phyloP scores from a whole-genome alignment of 2,797 vertebrate genomes.

The Catamblyrhynchus diadema region DNA sequence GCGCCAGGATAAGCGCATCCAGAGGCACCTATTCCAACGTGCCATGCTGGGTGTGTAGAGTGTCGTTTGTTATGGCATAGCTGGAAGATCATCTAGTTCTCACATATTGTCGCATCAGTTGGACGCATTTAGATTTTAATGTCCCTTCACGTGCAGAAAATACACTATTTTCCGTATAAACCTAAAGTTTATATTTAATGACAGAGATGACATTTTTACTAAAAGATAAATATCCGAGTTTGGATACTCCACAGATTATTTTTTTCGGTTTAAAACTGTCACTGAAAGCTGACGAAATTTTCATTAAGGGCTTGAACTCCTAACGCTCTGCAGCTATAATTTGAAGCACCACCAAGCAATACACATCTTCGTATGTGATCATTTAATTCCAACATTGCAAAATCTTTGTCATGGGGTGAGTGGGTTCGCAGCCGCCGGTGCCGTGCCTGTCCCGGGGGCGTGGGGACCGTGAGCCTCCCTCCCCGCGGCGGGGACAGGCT shows the following conservation, averaged over 20 bases:
- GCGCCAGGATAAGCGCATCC: accelerated
- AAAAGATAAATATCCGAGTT: neutral
- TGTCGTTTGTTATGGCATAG: accelerated
- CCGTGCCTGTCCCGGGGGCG: neutral
- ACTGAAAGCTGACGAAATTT: neutral
- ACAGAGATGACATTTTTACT: neutral
- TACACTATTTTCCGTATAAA: neutral
- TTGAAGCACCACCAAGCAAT: neutral
- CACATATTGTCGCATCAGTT: neutral
- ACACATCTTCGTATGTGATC: accelerated
- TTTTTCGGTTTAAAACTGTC: neutral
- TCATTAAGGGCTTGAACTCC: neutral
- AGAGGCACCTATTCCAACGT: neutral
- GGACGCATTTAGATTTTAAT: neutral
- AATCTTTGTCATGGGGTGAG: neutral
- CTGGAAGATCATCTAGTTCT: neutral
- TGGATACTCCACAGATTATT: neutral
- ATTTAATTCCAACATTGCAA: neutral
- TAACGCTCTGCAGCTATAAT: neutral
- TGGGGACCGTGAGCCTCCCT: neutral
- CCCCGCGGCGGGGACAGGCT: accelerated
- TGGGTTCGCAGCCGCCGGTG: accelerated
- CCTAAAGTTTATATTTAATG: neutral
- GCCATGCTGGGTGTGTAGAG: accelerated
- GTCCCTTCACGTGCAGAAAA: neutral